These are phyloP conservation scores for Sebastes elongatus DNA, from an alignment of 2,797 vertebrate genomes.

Conservation along the genomic window DNA sequence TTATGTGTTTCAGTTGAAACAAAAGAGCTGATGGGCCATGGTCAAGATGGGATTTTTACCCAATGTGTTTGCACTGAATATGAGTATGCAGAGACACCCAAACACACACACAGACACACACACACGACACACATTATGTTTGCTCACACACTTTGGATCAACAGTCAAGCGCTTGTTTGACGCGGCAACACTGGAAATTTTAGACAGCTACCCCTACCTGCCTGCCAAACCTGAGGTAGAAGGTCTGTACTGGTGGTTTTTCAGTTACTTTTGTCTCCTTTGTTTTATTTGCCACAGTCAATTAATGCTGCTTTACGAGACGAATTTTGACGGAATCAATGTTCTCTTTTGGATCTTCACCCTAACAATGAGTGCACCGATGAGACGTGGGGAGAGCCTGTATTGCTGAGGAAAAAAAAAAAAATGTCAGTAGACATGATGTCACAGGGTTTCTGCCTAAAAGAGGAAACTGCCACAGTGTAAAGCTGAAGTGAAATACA, in stretches of 20 bases:
- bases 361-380: slow-evolving; percentile 52
- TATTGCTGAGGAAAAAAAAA: slow-evolving; percentile 31
- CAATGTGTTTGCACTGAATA: slow-evolving; percentile 86
- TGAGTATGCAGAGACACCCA: slow-evolving; percentile 81
- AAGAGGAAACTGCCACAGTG: slow-evolving; percentile 76
- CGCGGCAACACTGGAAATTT: slow-evolving; percentile 75
- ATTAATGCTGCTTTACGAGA: slow-evolving; percentile 78
- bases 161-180: slow-evolving; percentile 75
- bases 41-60: slow-evolving; percentile 70
- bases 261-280: slow-evolving; percentile 56
- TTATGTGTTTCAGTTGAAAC: slow-evolving; percentile 63
- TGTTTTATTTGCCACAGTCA: slow-evolving; percentile 75
- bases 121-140: slow-evolving; percentile 58
- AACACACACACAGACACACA: slow-evolving; percentile 57
- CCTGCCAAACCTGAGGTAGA: slow-evolving; percentile 58
- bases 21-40: slow-evolving; percentile 56
- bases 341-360: slow-evolving; percentile 61
- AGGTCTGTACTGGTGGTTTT: slow-evolving; percentile 54
- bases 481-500: slow-evolving; percentile 66
- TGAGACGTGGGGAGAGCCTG: slow-evolving; percentile 26
- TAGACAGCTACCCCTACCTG: slow-evolving; percentile 58
- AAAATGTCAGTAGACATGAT: slow-evolving; percentile 61
- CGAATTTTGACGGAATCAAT: slow-evolving; percentile 61
- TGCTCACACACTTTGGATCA: slow-evolving; percentile 73
- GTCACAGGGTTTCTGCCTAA: slow-evolving; percentile 73